These are phyloP conservation scores for Eurosta solidaginis DNA, from an alignment of 1,140 invertebrate genomes.

Conservation along the genomic window DNA sequence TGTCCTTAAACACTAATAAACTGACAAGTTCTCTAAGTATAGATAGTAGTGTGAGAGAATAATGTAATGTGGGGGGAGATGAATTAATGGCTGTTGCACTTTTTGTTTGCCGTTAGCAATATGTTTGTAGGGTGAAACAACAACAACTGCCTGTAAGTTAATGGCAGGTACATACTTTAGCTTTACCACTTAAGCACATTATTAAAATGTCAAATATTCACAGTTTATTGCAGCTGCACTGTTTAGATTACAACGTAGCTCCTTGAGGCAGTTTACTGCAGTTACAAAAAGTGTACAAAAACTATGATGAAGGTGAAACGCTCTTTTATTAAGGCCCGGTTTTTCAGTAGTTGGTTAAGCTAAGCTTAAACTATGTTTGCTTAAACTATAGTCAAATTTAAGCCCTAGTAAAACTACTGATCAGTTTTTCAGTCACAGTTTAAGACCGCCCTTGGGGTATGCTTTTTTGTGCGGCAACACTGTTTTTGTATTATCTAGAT, in stretches of 20 bases:
- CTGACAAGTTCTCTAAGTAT: no score
- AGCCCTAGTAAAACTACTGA: no score
- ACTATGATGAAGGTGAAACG: neutral
- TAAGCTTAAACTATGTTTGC: no score
- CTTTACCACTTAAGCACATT: constrained; percentile 36
- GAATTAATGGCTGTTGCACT: neutral
- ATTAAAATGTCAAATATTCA: constrained; percentile 52
- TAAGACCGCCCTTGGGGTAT: no score
- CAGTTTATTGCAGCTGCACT: constrained; percentile 51
- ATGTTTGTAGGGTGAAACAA: neutral
- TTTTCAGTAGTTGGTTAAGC: no score
- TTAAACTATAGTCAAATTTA: no score
- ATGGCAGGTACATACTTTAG: constrained; percentile 38
- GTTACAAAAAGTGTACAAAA: neutral
- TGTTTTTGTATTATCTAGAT: no score
- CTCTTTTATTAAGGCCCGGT: no score
- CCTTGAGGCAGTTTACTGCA: neutral
- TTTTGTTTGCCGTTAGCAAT: neutral
- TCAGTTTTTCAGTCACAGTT: no score
- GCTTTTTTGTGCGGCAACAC: no score
- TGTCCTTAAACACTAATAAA: no score
- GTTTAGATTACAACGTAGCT: constrained; percentile 36
- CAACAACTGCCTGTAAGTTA: constrained; percentile 5
- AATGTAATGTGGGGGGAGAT: neutral
- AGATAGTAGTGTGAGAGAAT: neutral